Evolutionary conservation across 2,888 invertebrate species (phyloP).

Genomic region (Erebia ligea): DNA sequence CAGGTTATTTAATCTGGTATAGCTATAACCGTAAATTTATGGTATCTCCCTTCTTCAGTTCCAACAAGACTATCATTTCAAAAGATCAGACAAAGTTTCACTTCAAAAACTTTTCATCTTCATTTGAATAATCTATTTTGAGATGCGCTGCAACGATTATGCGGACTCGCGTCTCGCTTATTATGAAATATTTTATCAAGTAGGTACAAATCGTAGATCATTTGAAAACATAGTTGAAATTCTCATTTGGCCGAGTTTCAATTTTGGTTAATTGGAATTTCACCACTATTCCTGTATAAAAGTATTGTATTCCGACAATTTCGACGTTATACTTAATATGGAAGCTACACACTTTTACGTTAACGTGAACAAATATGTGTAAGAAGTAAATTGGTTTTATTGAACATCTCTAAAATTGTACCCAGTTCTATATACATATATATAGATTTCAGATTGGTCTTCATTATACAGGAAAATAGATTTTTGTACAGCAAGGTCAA

Average conservation of each 20-base stretch:
- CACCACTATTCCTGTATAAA: neutral
- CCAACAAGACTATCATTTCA: neutral
- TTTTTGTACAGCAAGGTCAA: too few species aligned
- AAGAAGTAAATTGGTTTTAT: neutral
- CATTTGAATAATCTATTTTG: constrained; percentile 12
- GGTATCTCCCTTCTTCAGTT: neutral
- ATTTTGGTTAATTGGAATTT: constrained; percentile 25
- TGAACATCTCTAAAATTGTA: too few species aligned
- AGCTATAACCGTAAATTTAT: neutral
- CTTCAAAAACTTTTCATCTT: neutral
- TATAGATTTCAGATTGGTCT: too few species aligned
- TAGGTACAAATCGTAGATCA: neutral
- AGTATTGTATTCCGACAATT: constrained; percentile 1
- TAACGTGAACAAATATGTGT: neutral
- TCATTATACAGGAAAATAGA: too few species aligned
- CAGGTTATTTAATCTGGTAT: constrained; percentile 22
- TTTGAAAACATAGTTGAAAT: constrained; percentile 8
- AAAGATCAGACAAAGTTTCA: constrained; percentile 8
- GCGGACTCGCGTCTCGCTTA: neutral
- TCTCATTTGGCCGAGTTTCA: constrained; percentile 28
- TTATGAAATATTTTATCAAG: constrained; percentile 11
- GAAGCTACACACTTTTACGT: neutral
- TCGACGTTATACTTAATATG: neutral
- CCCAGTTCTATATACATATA: too few species aligned
- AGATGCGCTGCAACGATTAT: constrained; percentile 3